Evolutionary conservation across 2,797 vertebrate genomes (phyloP).

Genomic region (Acanthornis magna): DNA sequence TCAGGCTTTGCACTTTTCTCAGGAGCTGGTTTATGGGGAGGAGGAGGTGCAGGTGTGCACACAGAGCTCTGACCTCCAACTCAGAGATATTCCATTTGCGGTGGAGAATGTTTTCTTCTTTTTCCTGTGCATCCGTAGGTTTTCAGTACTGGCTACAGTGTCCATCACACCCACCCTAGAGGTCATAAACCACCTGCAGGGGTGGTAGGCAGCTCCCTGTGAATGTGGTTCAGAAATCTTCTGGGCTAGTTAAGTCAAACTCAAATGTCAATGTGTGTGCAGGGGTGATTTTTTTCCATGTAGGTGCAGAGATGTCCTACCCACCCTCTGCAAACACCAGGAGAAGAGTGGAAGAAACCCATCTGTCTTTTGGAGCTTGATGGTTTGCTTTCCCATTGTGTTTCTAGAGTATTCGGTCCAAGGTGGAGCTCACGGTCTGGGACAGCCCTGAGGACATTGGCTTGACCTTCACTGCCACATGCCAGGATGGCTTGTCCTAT

Average conservation of each 20-base stretch:
- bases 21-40: background rate
- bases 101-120: background rate
- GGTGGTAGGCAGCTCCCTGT: background rate
- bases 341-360: background rate
- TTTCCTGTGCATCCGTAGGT: background rate
- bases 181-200: background rate
- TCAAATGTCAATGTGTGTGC: background rate
- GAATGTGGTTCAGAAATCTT: background rate
- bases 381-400: background rate
- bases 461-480: slow-evolving; percentile 91
- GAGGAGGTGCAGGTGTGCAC: background rate
- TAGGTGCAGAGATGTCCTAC: background rate
- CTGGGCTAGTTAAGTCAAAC: background rate
- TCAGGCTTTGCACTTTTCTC: background rate
- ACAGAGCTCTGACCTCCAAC: background rate
- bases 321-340: background rate
- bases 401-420: slow-evolving; percentile 92
- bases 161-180: background rate
- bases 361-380: background rate
- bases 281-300: background rate
- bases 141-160: background rate
- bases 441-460: slow-evolving; percentile 92
- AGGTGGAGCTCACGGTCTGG: slow-evolving; percentile 94
- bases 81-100: background rate
- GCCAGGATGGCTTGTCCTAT: slow-evolving; percentile 89